A percentile compares a stretch with the other conserved stretches of the same genome.
Conservation (phyloP, 2,888 invertebrate species). For the Apamea epomidion region DNA sequence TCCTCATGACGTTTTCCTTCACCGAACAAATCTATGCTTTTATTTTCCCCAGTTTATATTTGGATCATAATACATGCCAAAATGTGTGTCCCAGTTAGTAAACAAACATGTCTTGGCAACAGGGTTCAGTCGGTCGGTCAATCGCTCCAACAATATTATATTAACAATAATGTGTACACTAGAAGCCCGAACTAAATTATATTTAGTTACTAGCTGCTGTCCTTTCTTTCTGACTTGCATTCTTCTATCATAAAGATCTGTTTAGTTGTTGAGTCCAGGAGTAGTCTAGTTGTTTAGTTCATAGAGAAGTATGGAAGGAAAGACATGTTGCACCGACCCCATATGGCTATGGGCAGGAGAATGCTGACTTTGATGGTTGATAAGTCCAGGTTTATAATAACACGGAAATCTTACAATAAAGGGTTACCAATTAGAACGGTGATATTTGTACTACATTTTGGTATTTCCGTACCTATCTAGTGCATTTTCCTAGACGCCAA, state of each 20-base stretch:
- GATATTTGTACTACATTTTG: neutral
- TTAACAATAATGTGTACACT: constrained; percentile 10
- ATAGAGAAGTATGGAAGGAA: neutral
- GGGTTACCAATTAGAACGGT: neutral
- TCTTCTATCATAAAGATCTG: neutral
- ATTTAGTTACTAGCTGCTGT: constrained; percentile 19
- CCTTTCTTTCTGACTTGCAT: neutral
- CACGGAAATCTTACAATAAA: neutral
- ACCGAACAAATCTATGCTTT: constrained; percentile 5
- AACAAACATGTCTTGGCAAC: constrained; percentile 57
- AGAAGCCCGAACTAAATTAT: constrained; percentile 11
- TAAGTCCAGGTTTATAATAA: neutral
- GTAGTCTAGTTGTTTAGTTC: neutral
- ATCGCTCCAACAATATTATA: constrained; percentile 28
- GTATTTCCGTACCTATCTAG: neutral
- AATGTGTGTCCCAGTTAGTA: constrained; percentile 49
- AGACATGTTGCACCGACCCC: neutral
- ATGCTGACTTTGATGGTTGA: neutral
- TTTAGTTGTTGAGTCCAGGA: neutral
- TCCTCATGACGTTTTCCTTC: neutral
- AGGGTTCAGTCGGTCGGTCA: constrained; percentile 48
- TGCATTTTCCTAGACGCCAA: neutral
- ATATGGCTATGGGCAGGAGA: neutral
- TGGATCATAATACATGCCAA: constrained; percentile 40
- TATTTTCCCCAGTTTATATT: constrained; percentile 3